A percentile compares a stretch with the other conserved stretches of the same genome.
Evolutionary conservation across 2,797 vertebrate genomes (phyloP).

Genomic region (Astyanax mexicanus): DNA sequence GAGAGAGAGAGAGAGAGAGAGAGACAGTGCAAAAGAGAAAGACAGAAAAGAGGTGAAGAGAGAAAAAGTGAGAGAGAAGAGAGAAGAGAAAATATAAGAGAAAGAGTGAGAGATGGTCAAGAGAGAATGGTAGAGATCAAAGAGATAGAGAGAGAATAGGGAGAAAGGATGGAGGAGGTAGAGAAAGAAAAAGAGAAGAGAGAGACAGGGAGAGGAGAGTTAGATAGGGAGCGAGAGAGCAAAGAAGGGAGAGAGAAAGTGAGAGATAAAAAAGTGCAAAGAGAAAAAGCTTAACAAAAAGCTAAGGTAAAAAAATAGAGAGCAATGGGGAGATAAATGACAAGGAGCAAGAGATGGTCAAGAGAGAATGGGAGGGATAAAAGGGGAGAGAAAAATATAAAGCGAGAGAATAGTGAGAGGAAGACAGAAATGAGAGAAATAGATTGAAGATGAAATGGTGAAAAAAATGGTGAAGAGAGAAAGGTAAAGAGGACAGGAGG

Average conservation of each 20-base stretch:
- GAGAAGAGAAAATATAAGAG: not conserved
- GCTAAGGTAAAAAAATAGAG: constrained; percentile 20
- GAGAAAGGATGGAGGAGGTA: constrained; percentile 25
- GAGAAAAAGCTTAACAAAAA: no score
- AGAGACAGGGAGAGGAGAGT: no score
- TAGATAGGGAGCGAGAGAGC: no score
- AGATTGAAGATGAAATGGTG: not conserved
- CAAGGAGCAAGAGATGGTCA: constrained; percentile 11
- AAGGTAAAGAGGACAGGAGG: not conserved
- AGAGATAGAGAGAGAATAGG: constrained; percentile 16
- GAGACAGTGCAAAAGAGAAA: not conserved
- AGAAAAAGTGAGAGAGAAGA: constrained; percentile 20
- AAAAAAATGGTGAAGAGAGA: constrained; percentile 15
- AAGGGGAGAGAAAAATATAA: not conserved
- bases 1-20: constrained; percentile 22
- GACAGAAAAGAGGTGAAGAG: not conserved
- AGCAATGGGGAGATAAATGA: constrained; percentile 4
- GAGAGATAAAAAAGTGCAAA: not conserved
- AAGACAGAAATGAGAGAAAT: not conserved
- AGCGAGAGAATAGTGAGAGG: constrained; percentile 12
- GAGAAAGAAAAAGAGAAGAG: constrained; percentile 25
- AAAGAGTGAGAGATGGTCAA: constrained; percentile 12
- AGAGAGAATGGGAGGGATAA: not conserved
- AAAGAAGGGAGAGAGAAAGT: no score
- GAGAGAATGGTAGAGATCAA: not conserved